A percentile compares a stretch with the other conserved stretches of the same genome.
phyloP scores from a whole-genome alignment of 1,140 invertebrate genomes.

The Ceratina japonica region DNA sequence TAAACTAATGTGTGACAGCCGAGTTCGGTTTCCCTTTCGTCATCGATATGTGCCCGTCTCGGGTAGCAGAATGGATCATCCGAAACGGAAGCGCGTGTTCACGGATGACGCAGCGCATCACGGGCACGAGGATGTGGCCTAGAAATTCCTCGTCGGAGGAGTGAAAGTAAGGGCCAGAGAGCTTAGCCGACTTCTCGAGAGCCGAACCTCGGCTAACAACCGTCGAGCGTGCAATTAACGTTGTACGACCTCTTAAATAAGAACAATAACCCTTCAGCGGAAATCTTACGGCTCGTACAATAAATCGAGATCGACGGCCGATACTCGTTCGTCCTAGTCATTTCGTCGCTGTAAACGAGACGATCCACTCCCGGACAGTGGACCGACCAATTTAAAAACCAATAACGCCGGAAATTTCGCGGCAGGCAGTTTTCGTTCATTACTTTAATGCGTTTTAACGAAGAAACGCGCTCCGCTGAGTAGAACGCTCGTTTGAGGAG shows the following conservation, averaged over 20 bases:
- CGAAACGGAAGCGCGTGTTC: slow-evolving; percentile 23
- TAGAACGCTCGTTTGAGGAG: slow-evolving; percentile 7
- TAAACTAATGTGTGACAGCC: not conserved
- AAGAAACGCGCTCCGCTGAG: slow-evolving; percentile 23
- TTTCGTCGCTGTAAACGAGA: slow-evolving; percentile 13
- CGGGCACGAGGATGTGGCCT: slow-evolving; percentile 44
- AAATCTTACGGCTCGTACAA: slow-evolving; percentile 2
- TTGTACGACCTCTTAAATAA: not conserved
- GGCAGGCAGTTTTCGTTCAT: not conserved
- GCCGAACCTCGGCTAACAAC: slow-evolving; percentile 5
- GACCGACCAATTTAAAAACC: slow-evolving; percentile 17
- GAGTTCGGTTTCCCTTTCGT: slow-evolving; percentile 1
- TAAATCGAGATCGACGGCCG: slow-evolving; percentile 57
- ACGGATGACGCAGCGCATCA: slow-evolving; percentile 29
- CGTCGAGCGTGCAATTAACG: slow-evolving; percentile 61
- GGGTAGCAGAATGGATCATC: not conserved
- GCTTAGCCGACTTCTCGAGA: slow-evolving; percentile 24
- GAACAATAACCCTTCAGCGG: too few species aligned
- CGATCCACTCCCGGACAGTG: not conserved
- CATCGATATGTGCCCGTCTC: not conserved
- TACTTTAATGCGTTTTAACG: slow-evolving; percentile 31
- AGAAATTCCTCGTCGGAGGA: slow-evolving; percentile 54
- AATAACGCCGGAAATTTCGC: too few species aligned
- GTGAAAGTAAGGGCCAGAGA: slow-evolving; percentile 46
- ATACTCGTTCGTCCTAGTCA: slow-evolving; percentile 54